phyloP scores from a whole-genome alignment of 1,140 invertebrate genomes.

The Zelostemma sp. region DNA sequence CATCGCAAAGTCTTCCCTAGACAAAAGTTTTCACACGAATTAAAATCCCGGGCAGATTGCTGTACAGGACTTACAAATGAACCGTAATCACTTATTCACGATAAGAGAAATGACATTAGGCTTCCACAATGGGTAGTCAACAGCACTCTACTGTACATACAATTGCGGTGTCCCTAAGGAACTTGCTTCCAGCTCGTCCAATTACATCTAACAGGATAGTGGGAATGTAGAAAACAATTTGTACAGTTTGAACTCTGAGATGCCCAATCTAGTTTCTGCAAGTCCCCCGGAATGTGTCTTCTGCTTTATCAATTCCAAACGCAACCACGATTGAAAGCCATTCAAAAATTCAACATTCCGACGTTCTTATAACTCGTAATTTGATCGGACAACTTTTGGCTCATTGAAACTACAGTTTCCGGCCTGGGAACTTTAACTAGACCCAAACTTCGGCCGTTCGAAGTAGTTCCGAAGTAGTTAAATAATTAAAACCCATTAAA shows the following conservation, averaged over 20 bases:
- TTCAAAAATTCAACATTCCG: conserved; percentile 37
- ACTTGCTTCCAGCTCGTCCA: background rate
- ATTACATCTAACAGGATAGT: background rate
- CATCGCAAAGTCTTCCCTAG: background rate
- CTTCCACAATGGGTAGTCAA: conserved; percentile 3
- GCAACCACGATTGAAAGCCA: conserved; percentile 27
- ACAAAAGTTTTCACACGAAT: background rate
- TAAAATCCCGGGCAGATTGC: background rate
- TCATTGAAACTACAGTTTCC: conserved; percentile 31
- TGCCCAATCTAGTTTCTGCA: background rate
- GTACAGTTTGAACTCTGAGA: background rate
- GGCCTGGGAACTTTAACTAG: conserved; percentile 33
- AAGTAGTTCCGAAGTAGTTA: conserved; percentile 44
- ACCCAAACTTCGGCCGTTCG: conserved; percentile 34
- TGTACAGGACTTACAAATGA: background rate
- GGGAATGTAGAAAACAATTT: background rate
- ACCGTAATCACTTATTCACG: background rate
- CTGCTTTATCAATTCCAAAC: conserved; percentile 17
- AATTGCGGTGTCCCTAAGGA: conserved; percentile 2
- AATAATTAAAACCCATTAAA: conserved; percentile 47
- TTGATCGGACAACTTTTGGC: conserved; percentile 38
- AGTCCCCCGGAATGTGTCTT: background rate
- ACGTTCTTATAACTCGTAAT: conserved; percentile 28
- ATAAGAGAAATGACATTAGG: conserved; percentile 2
- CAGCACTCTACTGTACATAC: background rate